Evolutionary conservation across 2,113 vertebrate species (phyloP).

Genomic region (Ginglymostoma cirratum): DNA sequence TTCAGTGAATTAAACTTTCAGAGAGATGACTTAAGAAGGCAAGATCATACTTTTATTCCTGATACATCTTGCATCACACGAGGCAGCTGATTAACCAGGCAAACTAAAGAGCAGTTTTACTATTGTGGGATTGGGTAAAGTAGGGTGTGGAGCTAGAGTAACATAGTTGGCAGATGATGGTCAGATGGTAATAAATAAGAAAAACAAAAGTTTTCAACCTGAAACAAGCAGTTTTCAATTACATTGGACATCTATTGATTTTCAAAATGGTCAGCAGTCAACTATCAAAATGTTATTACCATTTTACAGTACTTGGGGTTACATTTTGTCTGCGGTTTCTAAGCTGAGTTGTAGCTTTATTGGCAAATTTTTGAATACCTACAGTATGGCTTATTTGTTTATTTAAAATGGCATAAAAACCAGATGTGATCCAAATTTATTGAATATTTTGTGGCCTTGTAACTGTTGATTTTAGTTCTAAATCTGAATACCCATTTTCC

Average conservation of each 20-base stretch:
- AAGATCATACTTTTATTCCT: not conserved
- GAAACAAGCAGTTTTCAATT: not conserved
- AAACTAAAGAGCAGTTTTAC: not conserved
- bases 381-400: not conserved
- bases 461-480: not conserved
- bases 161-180: not conserved
- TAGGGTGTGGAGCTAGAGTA: not conserved
- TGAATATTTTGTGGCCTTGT: not conserved
- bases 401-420: not conserved
- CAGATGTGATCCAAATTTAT: not conserved
- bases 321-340: not conserved
- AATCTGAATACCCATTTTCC: not conserved
- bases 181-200: not conserved
- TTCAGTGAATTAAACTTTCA: not conserved
- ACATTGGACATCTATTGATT: not conserved
- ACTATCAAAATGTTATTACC: not conserved
- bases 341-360: not conserved
- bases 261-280: conserved; percentile 19
- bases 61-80: not conserved
- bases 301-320: not conserved
- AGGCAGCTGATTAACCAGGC: not conserved
- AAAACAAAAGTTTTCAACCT: not conserved
- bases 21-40: not conserved
- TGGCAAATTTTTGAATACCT: not conserved
- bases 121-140: not conserved